Evolutionary conservation across 2,797 vertebrate genomes (phyloP).

Genomic region (Lepilemur ruficaudatus): DNA sequence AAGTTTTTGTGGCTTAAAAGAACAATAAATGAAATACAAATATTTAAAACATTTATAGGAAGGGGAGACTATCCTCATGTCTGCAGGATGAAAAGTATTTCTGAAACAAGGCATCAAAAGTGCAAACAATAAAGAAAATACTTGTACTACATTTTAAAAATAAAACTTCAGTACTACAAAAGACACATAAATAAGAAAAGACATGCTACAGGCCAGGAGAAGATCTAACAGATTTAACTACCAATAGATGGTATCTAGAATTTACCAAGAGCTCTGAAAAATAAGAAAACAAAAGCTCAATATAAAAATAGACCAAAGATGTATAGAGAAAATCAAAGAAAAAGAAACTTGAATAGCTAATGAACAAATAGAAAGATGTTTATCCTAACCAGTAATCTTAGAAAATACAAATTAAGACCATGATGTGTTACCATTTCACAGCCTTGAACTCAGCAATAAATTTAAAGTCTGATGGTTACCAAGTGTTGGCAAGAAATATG

Average conservation of each 20-base stretch:
- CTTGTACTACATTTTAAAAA: neutral
- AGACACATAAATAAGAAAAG: neutral
- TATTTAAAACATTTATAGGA: neutral
- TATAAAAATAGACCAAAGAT: neutral
- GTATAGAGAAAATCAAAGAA: slow-evolving; percentile 7
- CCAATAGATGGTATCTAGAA: neutral
- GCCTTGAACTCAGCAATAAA: neutral
- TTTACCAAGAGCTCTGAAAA: slow-evolving; percentile 33
- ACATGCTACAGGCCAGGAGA: neutral
- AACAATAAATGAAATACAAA: neutral
- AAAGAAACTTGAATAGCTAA: neutral
- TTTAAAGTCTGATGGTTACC: neutral
- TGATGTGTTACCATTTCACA: neutral
- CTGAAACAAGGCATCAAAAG: neutral
- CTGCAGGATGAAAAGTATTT: neutral
- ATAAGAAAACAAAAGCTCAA: neutral
- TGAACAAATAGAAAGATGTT: slow-evolving; percentile 22
- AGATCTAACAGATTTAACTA: neutral
- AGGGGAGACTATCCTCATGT: neutral
- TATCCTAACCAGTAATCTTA: neutral
- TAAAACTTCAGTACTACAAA: neutral
- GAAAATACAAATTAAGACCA: slow-evolving; percentile 11
- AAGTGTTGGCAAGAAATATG: neutral
- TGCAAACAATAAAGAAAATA: slow-evolving; percentile 13
- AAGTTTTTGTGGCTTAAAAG: neutral